Conservation (phyloP, 2,797 vertebrate genomes). For the Varecia variegata region DNA sequence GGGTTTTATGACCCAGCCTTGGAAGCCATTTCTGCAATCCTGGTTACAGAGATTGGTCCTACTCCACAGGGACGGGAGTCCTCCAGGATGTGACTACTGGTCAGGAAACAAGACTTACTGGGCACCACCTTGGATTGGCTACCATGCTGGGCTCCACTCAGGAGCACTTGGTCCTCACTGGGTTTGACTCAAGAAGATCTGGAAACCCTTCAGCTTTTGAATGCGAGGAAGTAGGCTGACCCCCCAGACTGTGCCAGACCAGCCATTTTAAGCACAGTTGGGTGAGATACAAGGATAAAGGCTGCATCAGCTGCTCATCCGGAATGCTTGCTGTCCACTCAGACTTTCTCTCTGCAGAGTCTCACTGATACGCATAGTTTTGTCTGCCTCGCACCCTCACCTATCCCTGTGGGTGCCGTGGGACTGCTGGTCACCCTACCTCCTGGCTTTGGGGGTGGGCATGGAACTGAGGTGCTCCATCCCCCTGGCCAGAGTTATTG, state of each 20-base stretch:
- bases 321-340: fast-evolving
- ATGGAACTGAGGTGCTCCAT: neutral
- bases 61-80: neutral
- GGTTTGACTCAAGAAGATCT: neutral
- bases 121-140: neutral
- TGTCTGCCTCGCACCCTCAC: neutral
- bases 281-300: neutral
- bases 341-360: neutral
- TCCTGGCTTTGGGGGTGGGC: neutral
- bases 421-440: neutral
- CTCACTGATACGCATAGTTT: neutral
- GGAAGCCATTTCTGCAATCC: neutral
- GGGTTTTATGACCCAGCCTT: neutral
- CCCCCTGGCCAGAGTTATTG: neutral
- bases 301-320: neutral
- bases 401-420: neutral
- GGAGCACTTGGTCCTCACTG: neutral
- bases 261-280: neutral
- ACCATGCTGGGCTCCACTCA: neutral
- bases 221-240: neutral
- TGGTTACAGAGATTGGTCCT: neutral
- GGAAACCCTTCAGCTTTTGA: neutral
- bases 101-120: neutral
- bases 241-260: neutral
- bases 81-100: neutral